Evolutionary conservation across 2,888 invertebrate species (phyloP).

Genomic region (Mimas tiliae): DNA sequence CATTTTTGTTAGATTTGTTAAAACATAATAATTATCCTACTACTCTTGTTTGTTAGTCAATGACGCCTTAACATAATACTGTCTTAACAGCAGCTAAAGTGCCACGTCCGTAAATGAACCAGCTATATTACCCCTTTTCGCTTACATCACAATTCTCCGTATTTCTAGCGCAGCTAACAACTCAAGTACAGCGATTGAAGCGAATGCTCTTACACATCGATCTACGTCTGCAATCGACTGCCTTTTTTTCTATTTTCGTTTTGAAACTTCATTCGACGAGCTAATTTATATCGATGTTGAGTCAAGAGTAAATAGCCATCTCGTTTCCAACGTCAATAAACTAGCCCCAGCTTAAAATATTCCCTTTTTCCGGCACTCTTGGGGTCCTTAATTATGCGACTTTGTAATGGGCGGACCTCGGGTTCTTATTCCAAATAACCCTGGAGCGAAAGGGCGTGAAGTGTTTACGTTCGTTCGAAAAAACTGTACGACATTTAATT

Average conservation of each 20-base stretch:
- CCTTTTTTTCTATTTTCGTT: background rate
- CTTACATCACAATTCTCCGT: slow-evolving; percentile 2
- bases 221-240: slow-evolving; percentile 14
- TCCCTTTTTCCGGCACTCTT: slow-evolving; percentile 28
- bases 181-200: slow-evolving; percentile 6
- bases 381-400: slow-evolving; percentile 40
- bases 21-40: too few species aligned
- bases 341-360: slow-evolving; percentile 26
- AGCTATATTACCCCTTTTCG: background rate
- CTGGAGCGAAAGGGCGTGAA: slow-evolving; percentile 33
- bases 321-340: slow-evolving; percentile 27
- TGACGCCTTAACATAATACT: too few species aligned
- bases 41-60: too few species aligned
- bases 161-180: background rate
- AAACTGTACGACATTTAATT: slow-evolving; percentile 17
- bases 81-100: background rate
- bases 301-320: slow-evolving; percentile 20
- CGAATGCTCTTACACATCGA: slow-evolving; percentile 10
- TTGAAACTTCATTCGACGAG: slow-evolving; percentile 14
- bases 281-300: slow-evolving; percentile 22
- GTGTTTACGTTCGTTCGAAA: slow-evolving; percentile 27
- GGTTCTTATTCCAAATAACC: slow-evolving; percentile 35
- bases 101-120: background rate
- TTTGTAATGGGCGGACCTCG: slow-evolving; percentile 38
- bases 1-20: too few species aligned